These are phyloP conservation scores for Drosophila sproati DNA, from an alignment of 1,140 invertebrate genomes.

Conservation along the genomic window DNA sequence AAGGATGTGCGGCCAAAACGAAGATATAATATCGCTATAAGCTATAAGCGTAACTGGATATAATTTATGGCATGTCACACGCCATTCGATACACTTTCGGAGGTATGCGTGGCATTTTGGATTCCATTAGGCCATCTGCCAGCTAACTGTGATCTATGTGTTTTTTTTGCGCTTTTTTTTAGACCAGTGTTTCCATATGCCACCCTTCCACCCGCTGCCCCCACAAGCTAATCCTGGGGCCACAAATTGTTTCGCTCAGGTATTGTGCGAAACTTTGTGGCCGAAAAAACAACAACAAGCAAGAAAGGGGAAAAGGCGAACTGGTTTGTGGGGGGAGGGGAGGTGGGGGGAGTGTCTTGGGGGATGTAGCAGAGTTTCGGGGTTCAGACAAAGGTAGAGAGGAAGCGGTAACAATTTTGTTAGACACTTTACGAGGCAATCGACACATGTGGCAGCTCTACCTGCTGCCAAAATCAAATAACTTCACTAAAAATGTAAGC, in stretches of 20 bases:
- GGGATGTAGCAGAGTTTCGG: no score
- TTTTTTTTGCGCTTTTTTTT: neutral
- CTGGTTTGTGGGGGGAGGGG: neutral
- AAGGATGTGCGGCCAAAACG: neutral
- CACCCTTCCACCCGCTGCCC: neutral
- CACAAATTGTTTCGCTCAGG: constrained; percentile 40
- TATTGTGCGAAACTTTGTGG: constrained; percentile 45
- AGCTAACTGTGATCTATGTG: constrained; percentile 50
- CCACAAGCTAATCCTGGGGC: constrained; percentile 37
- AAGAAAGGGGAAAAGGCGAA: no score
- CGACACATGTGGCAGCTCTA: constrained; percentile 40
- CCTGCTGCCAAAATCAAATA: constrained; percentile 57
- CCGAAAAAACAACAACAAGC: neutral
- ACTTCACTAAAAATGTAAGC: constrained; percentile 63
- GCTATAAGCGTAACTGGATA: constrained; percentile 13
- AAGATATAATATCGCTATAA: constrained; percentile 1
- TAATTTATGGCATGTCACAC: constrained; percentile 19
- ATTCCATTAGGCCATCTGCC: constrained; percentile 48
- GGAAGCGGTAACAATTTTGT: constrained; percentile 38
- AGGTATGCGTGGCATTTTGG: constrained; percentile 3
- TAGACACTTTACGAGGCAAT: constrained; percentile 56
- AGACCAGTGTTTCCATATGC: no score
- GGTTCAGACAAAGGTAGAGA: neutral
- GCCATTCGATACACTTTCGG: constrained; percentile 1
- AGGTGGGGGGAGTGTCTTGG: neutral